A percentile compares a stretch with the other conserved stretches of the same genome.
These are phyloP conservation scores for Andrena marginata DNA, from an alignment of 2,888 invertebrate species.

Conservation along the genomic window DNA sequence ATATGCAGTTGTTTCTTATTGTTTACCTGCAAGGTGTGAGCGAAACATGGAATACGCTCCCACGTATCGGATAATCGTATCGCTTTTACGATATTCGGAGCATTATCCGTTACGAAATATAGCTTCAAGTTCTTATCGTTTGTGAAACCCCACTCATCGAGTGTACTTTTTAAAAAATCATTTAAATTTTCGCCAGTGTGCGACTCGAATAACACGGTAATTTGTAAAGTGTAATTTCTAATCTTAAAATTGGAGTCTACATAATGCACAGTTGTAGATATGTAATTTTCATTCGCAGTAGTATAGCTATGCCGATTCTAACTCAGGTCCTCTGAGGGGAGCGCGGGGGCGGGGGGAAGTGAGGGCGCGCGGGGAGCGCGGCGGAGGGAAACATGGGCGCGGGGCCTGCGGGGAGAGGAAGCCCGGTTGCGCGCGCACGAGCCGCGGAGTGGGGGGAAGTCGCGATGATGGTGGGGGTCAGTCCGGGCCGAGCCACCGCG, in stretches of 20 bases:
- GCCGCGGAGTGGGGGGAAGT: too few relatives aligned
- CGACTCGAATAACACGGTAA: neutral
- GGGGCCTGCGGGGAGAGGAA: too few relatives aligned
- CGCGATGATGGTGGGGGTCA: too few relatives aligned
- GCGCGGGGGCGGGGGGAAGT: too few relatives aligned
- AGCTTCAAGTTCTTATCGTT: neutral
- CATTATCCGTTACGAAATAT: neutral
- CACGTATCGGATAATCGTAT: neutral
- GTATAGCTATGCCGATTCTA: too few relatives aligned
- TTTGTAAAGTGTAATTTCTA: neutral
- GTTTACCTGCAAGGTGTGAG: neutral
- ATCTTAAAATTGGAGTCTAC: neutral
- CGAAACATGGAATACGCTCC: neutral
- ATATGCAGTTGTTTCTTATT: neutral
- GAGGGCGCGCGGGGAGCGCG: too few relatives aligned
- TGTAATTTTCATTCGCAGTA: neutral
- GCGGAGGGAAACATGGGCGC: too few relatives aligned
- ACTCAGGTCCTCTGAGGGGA: too few relatives aligned
- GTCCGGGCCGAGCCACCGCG: too few relatives aligned
- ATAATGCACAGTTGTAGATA: neutral
- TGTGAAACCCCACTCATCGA: neutral
- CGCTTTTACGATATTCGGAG: neutral
- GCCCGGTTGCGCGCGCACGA: too few relatives aligned
- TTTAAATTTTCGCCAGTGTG: conserved; percentile 1
- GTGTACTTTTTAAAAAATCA: neutral